phyloP scores from a whole-genome alignment of 2,113 vertebrate species.

The Rhinolophus sinicus region DNA sequence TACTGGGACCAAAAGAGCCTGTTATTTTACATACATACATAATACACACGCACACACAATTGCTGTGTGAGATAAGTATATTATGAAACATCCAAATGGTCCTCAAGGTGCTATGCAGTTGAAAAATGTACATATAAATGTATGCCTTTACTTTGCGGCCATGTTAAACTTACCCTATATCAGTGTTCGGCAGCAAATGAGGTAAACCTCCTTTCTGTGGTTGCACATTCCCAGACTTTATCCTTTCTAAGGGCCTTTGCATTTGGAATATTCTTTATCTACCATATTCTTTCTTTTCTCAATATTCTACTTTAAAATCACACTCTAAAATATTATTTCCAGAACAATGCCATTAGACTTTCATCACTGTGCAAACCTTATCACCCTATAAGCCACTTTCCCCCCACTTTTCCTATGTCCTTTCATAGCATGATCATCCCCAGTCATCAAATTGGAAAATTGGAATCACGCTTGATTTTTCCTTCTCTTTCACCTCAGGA shows the following conservation, averaged over 20 bases:
- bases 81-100: background rate
- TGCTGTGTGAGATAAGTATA: background rate
- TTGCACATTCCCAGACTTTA: background rate
- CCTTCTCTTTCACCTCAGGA: background rate
- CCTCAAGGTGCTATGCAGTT: background rate
- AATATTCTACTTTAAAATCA: conserved; percentile 4
- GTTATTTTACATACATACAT: background rate
- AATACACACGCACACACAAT: background rate
- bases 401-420: no score
- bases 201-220: background rate
- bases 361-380: background rate
- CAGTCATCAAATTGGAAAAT: background rate
- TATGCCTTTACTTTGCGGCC: background rate
- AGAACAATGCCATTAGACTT: background rate
- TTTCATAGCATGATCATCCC: background rate
- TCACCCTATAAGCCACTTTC: no score
- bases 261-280: background rate
- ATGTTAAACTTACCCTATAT: background rate
- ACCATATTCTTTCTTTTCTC: background rate
- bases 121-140: background rate
- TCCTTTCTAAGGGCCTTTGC: background rate
- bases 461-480: background rate
- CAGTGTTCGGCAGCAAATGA: background rate
- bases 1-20: background rate
- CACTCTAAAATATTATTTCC: background rate